phyloP scores from a whole-genome alignment of 2,888 invertebrate genomes.

The Lissonota sp. region DNA sequence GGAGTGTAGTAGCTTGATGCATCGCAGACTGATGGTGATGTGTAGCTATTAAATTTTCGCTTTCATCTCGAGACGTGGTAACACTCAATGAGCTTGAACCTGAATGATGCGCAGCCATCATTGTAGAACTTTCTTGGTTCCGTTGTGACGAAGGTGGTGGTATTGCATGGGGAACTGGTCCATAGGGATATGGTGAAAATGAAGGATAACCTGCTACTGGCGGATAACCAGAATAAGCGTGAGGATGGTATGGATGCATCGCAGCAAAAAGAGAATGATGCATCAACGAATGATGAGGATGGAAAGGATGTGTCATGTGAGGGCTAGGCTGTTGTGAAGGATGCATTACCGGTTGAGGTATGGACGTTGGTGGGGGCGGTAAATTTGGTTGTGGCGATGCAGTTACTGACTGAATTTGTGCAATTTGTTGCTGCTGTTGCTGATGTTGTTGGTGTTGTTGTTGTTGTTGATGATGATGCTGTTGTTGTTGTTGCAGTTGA shows the following conservation, averaged over 20 bases:
- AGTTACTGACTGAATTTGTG: conserved; percentile 79
- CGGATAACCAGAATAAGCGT: conserved; percentile 84
- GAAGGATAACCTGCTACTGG: conserved; percentile 81
- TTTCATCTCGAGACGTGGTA: conserved; percentile 88
- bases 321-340: conserved; percentile 90
- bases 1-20: conserved; percentile 84
- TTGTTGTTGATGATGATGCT: conserved; percentile 52
- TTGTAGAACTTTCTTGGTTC: conserved; percentile 87
- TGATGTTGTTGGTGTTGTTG: conserved; percentile 69
- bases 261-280: conserved; percentile 89
- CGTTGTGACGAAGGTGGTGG: conserved; percentile 87
- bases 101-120: conserved; percentile 89
- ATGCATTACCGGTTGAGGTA: conserved; percentile 90
- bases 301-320: conserved; percentile 88
- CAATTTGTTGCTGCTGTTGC: conserved; percentile 71
- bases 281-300: conserved; percentile 90
- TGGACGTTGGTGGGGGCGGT: conserved; percentile 87
- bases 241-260: conserved; percentile 89
- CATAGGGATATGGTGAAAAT: conserved; percentile 88
- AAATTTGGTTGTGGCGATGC: conserved; percentile 83
- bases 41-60: conserved; percentile 84
- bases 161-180: conserved; percentile 89
- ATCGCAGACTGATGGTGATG: conserved; percentile 88
- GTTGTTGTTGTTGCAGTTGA: conserved; percentile 56
- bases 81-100: conserved; percentile 86